Evolutionary conservation across 2,888 invertebrate species (phyloP), one percentile per base, ranked within the genome.

Genomic region (Furcula furcula): DNA sequence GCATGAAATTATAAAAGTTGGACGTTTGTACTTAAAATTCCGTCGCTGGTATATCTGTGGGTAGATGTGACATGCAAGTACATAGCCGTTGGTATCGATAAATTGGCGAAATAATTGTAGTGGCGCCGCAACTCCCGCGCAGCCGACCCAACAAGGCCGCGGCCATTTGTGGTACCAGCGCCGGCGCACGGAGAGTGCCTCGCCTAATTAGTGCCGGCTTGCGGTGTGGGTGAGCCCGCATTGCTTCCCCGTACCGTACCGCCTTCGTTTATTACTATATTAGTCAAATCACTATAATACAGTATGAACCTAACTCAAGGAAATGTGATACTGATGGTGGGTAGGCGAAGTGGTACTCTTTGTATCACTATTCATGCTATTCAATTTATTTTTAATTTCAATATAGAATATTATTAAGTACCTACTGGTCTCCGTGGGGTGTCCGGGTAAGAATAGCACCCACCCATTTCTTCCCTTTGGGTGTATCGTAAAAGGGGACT

Each of bases 201-300:
- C 64, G 63, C 86, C 84, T 83, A 85, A 84, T 85, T 82, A 85
- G 79, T 70, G 73, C 50, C 57, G 65, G 60, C 64, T 62, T 50
- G 50, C 58, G 67, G 75, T 81, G 87, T 86, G 87, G 86, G 86
- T 79, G 85, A 75, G 56, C 76, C 75, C 77, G 78, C 78, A 78
- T 71, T 63, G 63, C 70, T 61, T 39, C 50, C 44, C 55, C 53
- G 29, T 52, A 45, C 65, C 59, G 42, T 50, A 70, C 65, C 70
- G 68, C 69, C 80, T 77, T 77, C 80, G 73, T 76, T 76, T 74
- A 60, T 69, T 64, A 54, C 62, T 59, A 57, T 61, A 52, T 61
- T 42, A 55, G 55, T 55, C 46, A 38, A 36, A 51, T 53, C 38
- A 43, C 36, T 53, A n/a, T n/a, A n/a, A n/a, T 43, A n/a, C n/a